A percentile compares a stretch with the other conserved stretches of the same genome.
Conservation (phyloP, 2,113 vertebrate species). For the Gallinago paraguaiae region DNA sequence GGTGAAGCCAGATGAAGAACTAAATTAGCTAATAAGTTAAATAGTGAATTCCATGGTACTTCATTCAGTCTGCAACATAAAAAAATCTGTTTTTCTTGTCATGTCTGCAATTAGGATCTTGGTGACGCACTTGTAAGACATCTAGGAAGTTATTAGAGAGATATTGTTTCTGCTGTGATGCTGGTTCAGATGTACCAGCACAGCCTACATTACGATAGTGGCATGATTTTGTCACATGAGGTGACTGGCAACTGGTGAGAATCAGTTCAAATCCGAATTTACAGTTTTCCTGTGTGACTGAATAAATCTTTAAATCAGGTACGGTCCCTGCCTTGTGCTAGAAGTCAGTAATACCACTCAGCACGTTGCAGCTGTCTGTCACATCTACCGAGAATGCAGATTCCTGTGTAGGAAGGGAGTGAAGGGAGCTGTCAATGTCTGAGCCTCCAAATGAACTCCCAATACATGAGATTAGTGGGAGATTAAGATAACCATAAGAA, state of each 20-base stretch:
- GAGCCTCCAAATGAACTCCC: not conserved
- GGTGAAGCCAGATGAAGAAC: not conserved
- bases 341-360: not conserved
- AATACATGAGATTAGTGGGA: not conserved
- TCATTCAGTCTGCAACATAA: not conserved
- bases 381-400: not conserved
- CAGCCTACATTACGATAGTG: not conserved
- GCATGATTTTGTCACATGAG: not conserved
- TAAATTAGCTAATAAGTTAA: not conserved
- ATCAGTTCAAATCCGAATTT: not conserved
- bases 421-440: not conserved
- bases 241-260: not conserved
- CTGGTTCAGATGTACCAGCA: not conserved
- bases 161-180: not conserved
- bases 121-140: not conserved
- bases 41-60: not conserved
- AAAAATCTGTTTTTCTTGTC: not conserved
- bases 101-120: not conserved
- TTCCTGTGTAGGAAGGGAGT: not conserved
- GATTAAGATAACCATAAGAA: not conserved
- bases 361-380: too few species aligned
- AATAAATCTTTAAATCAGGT: not conserved
- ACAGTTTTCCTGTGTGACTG: not conserved
- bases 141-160: not conserved
- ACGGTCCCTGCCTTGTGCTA: fast-evolving